Evolutionary conservation across 2,888 invertebrate species (phyloP), one percentile per base, ranked within the genome.

Genomic region (Chymomyza procnemis): DNA sequence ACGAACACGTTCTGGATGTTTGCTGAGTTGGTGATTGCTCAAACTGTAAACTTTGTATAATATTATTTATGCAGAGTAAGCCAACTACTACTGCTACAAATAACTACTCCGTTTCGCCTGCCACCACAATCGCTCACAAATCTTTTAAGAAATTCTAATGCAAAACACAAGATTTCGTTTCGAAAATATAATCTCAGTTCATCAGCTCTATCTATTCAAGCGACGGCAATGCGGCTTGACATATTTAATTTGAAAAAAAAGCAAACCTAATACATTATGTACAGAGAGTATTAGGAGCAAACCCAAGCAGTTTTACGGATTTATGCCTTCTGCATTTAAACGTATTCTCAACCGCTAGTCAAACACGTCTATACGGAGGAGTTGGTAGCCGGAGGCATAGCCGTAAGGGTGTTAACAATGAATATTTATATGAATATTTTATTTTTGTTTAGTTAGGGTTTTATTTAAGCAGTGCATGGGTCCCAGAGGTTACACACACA

Each of bases 381-480:
- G 12, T 12, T 9, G 34, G n/a, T n/a, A n/a, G 34, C 34, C 34
- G 34, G 34, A 41, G 34, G 34, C 2, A 41, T 12, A 12, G 34
- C 34, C 34, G 34, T 41, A 41, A 12, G 34, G 34, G 34, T 5
- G 34, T 56, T 63, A 61, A 66, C 73, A 73, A 68, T 73, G 73
- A 68, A 74, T 75, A 65, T 72, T 65, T 65, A 64, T 73, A 74
- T 66, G 75, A 75, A 74, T 75, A 75, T 74, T 73, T 74, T 54
- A 76, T 21, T 21, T 54, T 22, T 14, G 16, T 54, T 50, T 50
- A 50, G 50, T 19, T 50, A 18, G 50, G 50, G 57, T 18, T 54
- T 34, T 41, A 41, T 41, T 41, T 41, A 41, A 41, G 34, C 34
- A 41, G 34, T 12, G 12, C 63, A 46, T 18, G n/a, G 34, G 19